Evolutionary conservation across 2,797 vertebrate genomes (phyloP).

Genomic region (Aulostomus chinensis): DNA sequence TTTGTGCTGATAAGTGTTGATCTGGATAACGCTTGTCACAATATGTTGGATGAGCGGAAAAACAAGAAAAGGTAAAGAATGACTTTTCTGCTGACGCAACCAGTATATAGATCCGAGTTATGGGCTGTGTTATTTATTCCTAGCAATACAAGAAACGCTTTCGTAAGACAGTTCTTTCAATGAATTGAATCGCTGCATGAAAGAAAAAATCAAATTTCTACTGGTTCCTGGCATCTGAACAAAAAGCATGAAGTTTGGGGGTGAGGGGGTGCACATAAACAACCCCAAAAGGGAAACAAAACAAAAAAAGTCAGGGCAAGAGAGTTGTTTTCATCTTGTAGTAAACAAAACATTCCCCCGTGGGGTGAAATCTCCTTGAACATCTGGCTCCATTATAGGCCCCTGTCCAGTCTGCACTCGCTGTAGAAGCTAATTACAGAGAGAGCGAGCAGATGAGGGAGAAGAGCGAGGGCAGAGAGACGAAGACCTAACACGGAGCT

Average conservation of each 20-base stretch:
- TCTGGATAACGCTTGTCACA: conserved; percentile 57
- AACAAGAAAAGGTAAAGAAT: conserved; percentile 33
- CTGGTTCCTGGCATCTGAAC: conserved; percentile 38
- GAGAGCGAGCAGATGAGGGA: conserved; percentile 69
- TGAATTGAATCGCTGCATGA: too few species aligned
- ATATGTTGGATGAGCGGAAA: conserved; percentile 51
- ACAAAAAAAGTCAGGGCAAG: conserved; percentile 56
- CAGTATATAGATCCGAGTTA: conserved; percentile 41
- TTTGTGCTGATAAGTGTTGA: conserved; percentile 65
- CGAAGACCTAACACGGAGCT: conserved; percentile 56
- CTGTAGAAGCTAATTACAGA: conserved; percentile 79
- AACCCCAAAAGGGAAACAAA: conserved; percentile 58
- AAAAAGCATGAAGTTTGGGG: too few species aligned
- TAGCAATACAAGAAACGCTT: neutral
- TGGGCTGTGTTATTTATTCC: conserved; percentile 15
- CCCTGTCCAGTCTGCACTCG: conserved; percentile 72
- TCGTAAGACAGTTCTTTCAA: conserved; percentile 3
- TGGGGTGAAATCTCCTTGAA: conserved; percentile 71
- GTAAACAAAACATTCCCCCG: conserved; percentile 78
- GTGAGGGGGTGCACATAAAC: conserved; percentile 40
- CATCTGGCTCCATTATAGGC: conserved; percentile 77
- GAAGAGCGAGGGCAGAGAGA: conserved; percentile 62
- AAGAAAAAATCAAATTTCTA: conserved; percentile 19
- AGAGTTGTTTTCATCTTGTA: conserved; percentile 74
- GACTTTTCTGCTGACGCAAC: conserved; percentile 60